Evolutionary conservation across 2,113 vertebrate genomes (phyloP).

Genomic region (Dermatemys mawii): DNA sequence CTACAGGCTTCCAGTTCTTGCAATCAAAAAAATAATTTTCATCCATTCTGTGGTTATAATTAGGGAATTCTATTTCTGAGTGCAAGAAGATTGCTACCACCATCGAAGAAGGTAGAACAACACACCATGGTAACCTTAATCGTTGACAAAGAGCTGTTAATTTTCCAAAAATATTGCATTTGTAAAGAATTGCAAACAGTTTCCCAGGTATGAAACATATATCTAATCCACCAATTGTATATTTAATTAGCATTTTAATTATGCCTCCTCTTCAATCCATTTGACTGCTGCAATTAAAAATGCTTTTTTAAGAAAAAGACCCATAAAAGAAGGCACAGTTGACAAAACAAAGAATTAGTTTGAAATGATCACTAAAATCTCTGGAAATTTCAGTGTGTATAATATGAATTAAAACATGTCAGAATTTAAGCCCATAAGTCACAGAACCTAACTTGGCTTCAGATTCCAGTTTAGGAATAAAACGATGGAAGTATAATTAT

Average conservation of each 20-base stretch:
- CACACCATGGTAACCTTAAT: not conserved
- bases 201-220: not conserved
- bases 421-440: conserved; percentile 17
- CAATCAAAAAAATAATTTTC: not conserved
- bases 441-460: conserved; percentile 34
- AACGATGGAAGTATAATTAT: conserved; percentile 77
- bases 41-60: not conserved
- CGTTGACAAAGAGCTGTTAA: not conserved
- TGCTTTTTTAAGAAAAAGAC: not conserved
- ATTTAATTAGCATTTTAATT: not conserved
- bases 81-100: not conserved
- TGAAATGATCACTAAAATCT: conserved; percentile 1
- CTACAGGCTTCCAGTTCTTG: not conserved
- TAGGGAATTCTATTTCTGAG: not conserved
- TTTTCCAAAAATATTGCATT: not conserved
- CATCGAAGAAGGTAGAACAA: not conserved
- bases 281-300: not conserved
- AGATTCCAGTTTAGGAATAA: conserved; percentile 71
- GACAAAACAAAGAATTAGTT: conserved; percentile 27
- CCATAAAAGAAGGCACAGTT: not conserved
- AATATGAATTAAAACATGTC: not conserved
- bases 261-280: not conserved
- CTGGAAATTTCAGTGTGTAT: not conserved
- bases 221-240: not conserved
- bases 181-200: not conserved